Evolutionary conservation across 2,113 vertebrate genomes (phyloP).

Genomic region (Erinaceus europaeus): DNA sequence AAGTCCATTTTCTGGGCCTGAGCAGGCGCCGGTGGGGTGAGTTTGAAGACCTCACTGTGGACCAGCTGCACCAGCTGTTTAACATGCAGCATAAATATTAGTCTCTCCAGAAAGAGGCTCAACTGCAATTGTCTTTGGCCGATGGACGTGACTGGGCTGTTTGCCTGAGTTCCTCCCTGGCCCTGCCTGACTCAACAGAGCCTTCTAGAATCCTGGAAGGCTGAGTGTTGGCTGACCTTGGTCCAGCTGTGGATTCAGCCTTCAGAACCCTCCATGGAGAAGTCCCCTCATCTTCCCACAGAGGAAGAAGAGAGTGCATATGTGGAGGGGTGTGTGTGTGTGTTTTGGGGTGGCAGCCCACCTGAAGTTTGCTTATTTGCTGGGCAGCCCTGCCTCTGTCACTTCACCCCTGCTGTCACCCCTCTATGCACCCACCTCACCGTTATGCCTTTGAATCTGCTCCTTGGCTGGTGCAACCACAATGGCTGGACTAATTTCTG

Average conservation of each 20-base stretch:
- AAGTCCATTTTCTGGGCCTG: conserved; percentile 27
- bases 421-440: rapidly evolving
- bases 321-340: neutral
- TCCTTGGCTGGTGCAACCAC: rapidly evolving
- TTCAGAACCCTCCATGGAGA: neutral
- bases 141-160: neutral
- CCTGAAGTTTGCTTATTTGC: neutral
- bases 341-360: neutral
- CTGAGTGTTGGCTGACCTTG: conserved; percentile 27
- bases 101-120: conserved; percentile 36
- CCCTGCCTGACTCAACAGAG: neutral
- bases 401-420: rapidly evolving
- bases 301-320: neutral
- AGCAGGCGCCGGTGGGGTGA: neutral
- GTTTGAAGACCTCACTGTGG: neutral
- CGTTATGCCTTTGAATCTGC: too few relatives aligned
- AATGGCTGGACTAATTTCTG: neutral
- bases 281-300: neutral
- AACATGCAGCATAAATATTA: conserved; percentile 20
- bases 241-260: neutral
- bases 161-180: conserved; percentile 44
- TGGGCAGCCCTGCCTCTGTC: neutral
- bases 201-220: neutral
- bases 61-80: conserved; percentile 47
- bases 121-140: conserved; percentile 59